Base-by-base conservation (phyloP, 2,113 vertebrate genomes). In the Aegithalos caudatus region DNA sequence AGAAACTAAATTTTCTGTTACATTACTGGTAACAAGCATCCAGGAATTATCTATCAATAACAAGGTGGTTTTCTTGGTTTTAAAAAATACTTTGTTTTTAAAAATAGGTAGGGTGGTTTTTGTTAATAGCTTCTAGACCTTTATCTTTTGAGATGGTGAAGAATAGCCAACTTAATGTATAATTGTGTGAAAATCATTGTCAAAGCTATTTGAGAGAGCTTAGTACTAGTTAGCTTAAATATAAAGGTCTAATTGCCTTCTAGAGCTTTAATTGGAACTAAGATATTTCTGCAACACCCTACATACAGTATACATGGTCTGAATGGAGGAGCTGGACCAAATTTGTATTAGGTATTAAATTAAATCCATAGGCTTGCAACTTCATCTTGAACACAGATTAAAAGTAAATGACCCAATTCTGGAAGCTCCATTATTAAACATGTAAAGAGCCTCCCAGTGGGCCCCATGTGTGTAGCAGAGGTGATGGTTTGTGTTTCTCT, bases 401-500 rank as follows among this genome's bases (percentile, higher is more conserved):
- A 29, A 89, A 86, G 12, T 45, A 47, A 81, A 92, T 80, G 67
- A 44, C 56, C 19, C 22, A 67, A n/a, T 79, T 31, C 51, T 60
- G 76, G 18, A 38, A 38, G 17, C 35, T 47, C 9, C 37, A 11
- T 79, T 65, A 40, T 89, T 65, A 83, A 91, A 35, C 61, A 60
- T n/a, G 38, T 81, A 45, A 85, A 37, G 31, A 54, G 60, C 82
- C 29, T 74, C 94, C 12, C 66, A 57, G 2, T 81, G 51, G 48
- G 54, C 45, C 84, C 67, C 74, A n/a, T 11, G 17, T n/a, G 66
- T 90, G 53, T 35, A 29, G 58, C 83, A 81, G 25, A 45, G 73
- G 79, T 92, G 85, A 65, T 28, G 12, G 24, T 92, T 91, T 82
- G 89, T 97, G 56, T 92, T 86, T 92, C 73, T 65, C 78, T 45